phyloP scores from a whole-genome alignment of 2,888 invertebrate genomes.

The Amphipyra berbera region DNA sequence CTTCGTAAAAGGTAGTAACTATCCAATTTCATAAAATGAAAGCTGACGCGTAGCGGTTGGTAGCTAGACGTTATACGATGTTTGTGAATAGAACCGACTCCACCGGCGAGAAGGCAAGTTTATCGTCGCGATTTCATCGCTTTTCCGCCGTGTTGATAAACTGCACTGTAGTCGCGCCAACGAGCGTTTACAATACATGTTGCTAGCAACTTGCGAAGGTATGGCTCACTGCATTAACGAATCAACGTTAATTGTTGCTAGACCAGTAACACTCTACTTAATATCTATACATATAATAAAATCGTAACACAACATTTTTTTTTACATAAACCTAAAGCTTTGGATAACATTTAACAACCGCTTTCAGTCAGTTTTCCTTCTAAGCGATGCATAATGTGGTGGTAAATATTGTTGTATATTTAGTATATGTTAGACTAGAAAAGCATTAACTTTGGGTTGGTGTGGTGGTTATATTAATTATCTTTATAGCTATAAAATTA shows the following conservation, averaged over 20 bases:
- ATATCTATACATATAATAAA: no score
- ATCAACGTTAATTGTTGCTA: slow-evolving; percentile 18
- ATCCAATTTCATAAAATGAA: slow-evolving; percentile 60
- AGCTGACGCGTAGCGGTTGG: slow-evolving; percentile 56
- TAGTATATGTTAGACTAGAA: slow-evolving; percentile 34
- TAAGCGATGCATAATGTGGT: slow-evolving; percentile 22
- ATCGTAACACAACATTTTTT: no score
- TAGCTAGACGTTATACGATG: slow-evolving; percentile 50
- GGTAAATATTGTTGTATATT: slow-evolving; percentile 42
- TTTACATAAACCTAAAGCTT: slow-evolving; percentile 12
- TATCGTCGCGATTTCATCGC: slow-evolving; percentile 70
- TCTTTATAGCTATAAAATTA: slow-evolving; percentile 33
- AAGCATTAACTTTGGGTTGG: slow-evolving; percentile 34
- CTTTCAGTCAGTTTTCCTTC: slow-evolving; percentile 46
- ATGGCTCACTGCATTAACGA: slow-evolving; percentile 32
- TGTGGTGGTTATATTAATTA: slow-evolving; percentile 42
- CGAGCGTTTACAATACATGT: slow-evolving; percentile 50
- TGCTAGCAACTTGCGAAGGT: slow-evolving; percentile 27
- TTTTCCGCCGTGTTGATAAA: slow-evolving; percentile 69
- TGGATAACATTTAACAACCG: slow-evolving; percentile 27
- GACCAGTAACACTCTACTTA: slow-evolving; percentile 3
- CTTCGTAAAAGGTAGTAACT: slow-evolving; percentile 55
- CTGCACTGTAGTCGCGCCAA: slow-evolving; percentile 61
- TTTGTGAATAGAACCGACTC: slow-evolving; percentile 61
- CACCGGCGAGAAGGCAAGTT: slow-evolving; percentile 63